Conservation (phyloP, 2,113 vertebrate genomes). For the Amia ocellicauda region DNA sequence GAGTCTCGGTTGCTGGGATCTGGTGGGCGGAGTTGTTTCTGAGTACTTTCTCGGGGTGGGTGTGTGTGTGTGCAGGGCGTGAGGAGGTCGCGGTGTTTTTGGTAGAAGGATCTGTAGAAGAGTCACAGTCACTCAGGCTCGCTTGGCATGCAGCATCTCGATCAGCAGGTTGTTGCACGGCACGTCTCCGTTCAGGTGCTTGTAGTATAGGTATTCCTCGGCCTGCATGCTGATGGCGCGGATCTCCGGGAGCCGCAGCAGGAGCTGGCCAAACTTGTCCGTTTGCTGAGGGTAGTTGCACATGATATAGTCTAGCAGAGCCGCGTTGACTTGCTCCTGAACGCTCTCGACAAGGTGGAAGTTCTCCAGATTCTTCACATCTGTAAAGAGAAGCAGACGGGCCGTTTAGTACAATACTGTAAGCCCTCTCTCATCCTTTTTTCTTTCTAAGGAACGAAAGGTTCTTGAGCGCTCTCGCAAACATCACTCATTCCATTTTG, state of each 20-base stretch:
- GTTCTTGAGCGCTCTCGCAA: neutral
- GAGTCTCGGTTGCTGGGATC: neutral
- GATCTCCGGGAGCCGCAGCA: constrained; percentile 92
- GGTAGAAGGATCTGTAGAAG: constrained; percentile 7
- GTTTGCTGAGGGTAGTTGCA: constrained; percentile 96
- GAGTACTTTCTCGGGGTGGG: constrained; percentile 8
- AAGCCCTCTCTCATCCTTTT: neutral
- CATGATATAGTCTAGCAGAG: constrained; percentile 93
- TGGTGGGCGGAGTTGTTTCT: neutral
- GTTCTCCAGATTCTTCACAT: constrained; percentile 98
- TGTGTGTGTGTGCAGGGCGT: constrained; percentile 7
- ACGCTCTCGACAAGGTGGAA: constrained; percentile 95
- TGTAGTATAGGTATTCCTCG: constrained; percentile 97
- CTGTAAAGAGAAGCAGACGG: constrained; percentile 51
- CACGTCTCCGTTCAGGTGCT: constrained; percentile 97
- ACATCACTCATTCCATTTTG: too few relatives aligned
- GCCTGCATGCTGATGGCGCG: constrained; percentile 96
- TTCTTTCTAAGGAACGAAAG: neutral
- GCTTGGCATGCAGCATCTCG: constrained; percentile 97
- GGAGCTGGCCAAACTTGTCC: constrained; percentile 95
- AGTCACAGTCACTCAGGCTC: constrained; percentile 66
- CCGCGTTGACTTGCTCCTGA: constrained; percentile 93
- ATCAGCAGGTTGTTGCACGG: constrained; percentile 99
- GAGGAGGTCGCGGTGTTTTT: constrained; percentile 20
- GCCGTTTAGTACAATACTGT: neutral